Evolutionary conservation across 2,797 vertebrate genomes (phyloP).

Genomic region (Harpagifer antarcticus): DNA sequence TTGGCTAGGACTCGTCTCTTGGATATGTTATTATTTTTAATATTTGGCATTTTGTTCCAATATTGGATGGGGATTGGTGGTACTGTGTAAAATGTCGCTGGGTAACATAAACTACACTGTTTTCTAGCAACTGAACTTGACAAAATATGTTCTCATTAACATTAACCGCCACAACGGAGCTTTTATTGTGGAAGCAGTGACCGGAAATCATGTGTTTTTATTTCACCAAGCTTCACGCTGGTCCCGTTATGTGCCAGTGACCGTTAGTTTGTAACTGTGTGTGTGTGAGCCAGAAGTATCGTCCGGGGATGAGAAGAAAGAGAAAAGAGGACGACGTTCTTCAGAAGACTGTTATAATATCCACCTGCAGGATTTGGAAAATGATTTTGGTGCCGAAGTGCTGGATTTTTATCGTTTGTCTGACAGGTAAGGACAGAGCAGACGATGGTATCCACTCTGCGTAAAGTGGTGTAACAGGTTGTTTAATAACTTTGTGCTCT

Average conservation of each 20-base stretch:
- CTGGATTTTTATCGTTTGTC: slow-evolving; percentile 63
- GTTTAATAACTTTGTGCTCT: slow-evolving; percentile 13
- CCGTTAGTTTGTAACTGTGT: neutral
- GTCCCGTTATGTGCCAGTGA: slow-evolving; percentile 53
- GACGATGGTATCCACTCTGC: neutral
- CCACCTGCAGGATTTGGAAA: slow-evolving; percentile 18
- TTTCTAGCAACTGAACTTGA: neutral
- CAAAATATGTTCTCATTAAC: neutral
- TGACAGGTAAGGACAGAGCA: slow-evolving; percentile 67
- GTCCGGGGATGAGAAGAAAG: slow-evolving; percentile 43
- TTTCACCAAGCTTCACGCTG: slow-evolving; percentile 6
- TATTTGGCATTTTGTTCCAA: neutral
- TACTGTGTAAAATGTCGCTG: neutral
- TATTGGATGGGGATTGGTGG: neutral
- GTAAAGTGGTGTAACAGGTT: slow-evolving; percentile 49
- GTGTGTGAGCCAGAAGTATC: neutral
- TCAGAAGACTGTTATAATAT: neutral
- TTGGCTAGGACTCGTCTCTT: neutral
- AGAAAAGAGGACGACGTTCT: slow-evolving; percentile 11
- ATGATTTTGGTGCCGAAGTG: slow-evolving; percentile 41
- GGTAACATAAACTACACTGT: no score
- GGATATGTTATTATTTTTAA: neutral
- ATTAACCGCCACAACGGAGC: rapidly evolving
- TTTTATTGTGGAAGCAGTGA: slow-evolving; percentile 27
- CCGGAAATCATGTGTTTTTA: slow-evolving; percentile 9